These are phyloP conservation scores for Brachycybe producta DNA, from an alignment of 2,888 invertebrate genomes.

Conservation along the genomic window DNA sequence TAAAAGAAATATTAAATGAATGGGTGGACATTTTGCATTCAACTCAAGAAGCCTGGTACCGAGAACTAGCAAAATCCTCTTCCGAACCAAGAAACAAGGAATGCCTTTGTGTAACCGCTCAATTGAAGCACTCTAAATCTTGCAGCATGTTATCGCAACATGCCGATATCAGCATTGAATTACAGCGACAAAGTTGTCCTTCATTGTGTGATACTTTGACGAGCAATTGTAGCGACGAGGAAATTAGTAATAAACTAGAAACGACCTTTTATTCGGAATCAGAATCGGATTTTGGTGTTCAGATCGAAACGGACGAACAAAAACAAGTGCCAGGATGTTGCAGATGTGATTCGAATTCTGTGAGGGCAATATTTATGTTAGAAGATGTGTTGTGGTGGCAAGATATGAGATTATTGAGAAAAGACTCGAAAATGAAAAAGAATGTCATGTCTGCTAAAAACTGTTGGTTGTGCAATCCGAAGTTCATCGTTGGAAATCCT, in stretches of 20 bases:
- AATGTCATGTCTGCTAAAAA: neutral
- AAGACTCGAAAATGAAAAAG: too few species aligned
- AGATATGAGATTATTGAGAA: neutral
- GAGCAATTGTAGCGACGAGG: too few species aligned
- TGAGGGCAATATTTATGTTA: too few species aligned
- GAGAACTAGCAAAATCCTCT: neutral
- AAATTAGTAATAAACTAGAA: too few species aligned
- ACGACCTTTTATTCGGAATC: too few species aligned
- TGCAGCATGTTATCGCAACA: too few species aligned
- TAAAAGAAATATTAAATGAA: neutral
- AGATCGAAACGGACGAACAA: too few species aligned
- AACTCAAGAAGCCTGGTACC: conserved; percentile 3
- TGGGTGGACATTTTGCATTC: conserved; percentile 4
- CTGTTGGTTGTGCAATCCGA: conserved; percentile 1
- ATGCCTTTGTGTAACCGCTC: neutral
- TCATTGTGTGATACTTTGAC: too few species aligned
- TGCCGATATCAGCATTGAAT: neutral
- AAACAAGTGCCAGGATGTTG: too few species aligned
- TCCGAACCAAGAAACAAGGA: neutral
- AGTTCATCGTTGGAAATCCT: neutral
- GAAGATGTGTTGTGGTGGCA: conserved; percentile 8
- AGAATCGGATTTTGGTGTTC: too few species aligned
- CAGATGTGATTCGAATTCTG: too few species aligned
- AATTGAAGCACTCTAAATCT: too few species aligned
- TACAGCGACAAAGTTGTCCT: neutral